These are phyloP conservation scores for Lota lota DNA, from an alignment of 2,113 vertebrate genomes.

Conservation along the genomic window DNA sequence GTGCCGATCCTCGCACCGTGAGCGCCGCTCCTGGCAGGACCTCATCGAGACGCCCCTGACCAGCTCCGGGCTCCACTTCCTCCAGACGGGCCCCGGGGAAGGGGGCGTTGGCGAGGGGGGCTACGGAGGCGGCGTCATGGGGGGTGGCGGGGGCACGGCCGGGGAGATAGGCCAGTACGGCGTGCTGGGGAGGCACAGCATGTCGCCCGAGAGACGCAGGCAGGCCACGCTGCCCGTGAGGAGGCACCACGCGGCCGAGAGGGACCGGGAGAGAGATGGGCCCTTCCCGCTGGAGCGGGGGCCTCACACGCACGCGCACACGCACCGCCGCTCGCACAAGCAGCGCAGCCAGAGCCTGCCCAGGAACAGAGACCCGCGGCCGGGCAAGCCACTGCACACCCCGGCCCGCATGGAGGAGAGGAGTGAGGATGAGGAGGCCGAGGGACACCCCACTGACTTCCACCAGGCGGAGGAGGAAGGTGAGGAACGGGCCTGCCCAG, in stretches of 20 bases:
- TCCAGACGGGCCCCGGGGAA: constrained; percentile 81
- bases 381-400: constrained; percentile 58
- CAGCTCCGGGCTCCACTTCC: constrained; percentile 86
- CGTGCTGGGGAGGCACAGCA: constrained; percentile 60
- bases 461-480: constrained; percentile 62
- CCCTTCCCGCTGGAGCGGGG: constrained; percentile 84
- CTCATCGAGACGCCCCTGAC: constrained; percentile 82
- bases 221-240: constrained; percentile 81
- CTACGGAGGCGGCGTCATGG: constrained; percentile 41
- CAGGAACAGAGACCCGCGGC: constrained; percentile 78
- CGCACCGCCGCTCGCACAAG: constrained; percentile 75
- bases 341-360: constrained; percentile 88
- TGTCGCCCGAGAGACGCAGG: constrained; percentile 79
- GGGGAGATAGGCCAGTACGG: constrained; percentile 62
- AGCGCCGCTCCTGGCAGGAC: constrained; percentile 85
- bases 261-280: constrained; percentile 78
- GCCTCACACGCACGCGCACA: constrained; percentile 60
- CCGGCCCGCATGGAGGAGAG: constrained; percentile 72
- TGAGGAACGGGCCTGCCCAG: constrained; percentile 33
- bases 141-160: constrained; percentile 64
- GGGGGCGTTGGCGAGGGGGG: constrained; percentile 39
- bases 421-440: constrained; percentile 73
- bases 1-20: constrained; percentile 78
- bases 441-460: constrained; percentile 52
- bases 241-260: constrained; percentile 75